Conservation (phyloP, 2,797 vertebrate genomes). For the Peromyscus attwateri region DNA sequence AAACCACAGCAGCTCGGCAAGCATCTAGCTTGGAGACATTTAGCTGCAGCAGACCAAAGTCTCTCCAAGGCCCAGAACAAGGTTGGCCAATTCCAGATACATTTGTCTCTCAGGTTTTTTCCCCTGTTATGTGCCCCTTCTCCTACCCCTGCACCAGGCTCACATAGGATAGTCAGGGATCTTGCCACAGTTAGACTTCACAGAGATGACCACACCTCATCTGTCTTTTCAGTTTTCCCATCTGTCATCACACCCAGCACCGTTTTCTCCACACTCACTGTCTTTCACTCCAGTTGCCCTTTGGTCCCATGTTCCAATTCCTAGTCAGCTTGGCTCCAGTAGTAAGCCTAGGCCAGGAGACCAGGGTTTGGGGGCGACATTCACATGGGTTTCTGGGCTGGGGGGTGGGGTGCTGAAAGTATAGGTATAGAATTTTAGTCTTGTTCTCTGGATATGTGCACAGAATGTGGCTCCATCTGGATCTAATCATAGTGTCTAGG, state of each 20-base stretch:
- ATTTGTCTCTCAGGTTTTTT: rapidly evolving
- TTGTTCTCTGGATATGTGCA: neutral
- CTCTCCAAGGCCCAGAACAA: neutral
- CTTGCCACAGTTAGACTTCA: neutral
- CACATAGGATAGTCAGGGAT: neutral
- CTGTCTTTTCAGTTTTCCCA: neutral
- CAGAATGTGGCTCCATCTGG: rapidly evolving
- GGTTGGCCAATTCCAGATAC: rapidly evolving
- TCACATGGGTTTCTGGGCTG: rapidly evolving
- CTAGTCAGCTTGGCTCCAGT: rapidly evolving
- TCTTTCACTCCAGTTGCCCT: neutral
- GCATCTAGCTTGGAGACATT: neutral
- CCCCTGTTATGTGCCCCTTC: neutral
- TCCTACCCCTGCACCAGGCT: neutral
- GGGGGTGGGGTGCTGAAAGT: rapidly evolving
- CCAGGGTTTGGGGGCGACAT: neutral
- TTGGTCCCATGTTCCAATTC: neutral
- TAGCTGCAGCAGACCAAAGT: too few species aligned
- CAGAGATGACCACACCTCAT: neutral
- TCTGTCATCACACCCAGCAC: neutral
- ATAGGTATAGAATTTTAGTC: rapidly evolving
- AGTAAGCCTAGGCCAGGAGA: neutral
- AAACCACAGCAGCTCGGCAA: neutral
- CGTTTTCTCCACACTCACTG: too few species aligned
- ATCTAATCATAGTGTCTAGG: rapidly evolving